Evolutionary conservation across 2,888 invertebrate species (phyloP).

Genomic region (Heliconius cydno): DNA sequence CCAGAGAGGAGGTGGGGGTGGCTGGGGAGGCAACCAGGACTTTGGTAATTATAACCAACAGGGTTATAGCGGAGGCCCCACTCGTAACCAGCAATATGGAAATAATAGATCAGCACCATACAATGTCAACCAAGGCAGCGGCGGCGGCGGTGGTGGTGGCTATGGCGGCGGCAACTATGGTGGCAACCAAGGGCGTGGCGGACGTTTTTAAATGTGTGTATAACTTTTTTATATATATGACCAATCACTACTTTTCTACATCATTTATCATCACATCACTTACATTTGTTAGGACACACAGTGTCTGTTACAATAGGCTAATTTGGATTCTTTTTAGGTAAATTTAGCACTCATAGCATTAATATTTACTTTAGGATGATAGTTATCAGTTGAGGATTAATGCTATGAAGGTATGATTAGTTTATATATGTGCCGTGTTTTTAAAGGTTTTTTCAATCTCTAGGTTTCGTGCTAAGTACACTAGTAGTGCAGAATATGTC

Average conservation of each 20-base stretch:
- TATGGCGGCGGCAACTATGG: slow-evolving; percentile 71
- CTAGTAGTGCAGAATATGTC: slow-evolving; percentile 81
- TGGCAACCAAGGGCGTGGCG: slow-evolving; percentile 65
- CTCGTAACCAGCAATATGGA: slow-evolving; percentile 89
- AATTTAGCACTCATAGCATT: slow-evolving; percentile 74
- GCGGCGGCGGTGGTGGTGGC: slow-evolving; percentile 73
- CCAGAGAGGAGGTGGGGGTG: slow-evolving; percentile 69
- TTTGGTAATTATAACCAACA: slow-evolving; percentile 93
- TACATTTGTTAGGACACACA: slow-evolving; percentile 36
- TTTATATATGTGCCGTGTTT: slow-evolving; percentile 59
- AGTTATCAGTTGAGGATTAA: slow-evolving; percentile 70
- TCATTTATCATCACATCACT: slow-evolving; percentile 38
- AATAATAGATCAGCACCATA: slow-evolving; percentile 88
- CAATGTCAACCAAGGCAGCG: slow-evolving; percentile 86
- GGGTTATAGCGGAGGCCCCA: slow-evolving; percentile 93
- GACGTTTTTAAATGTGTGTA: slow-evolving; percentile 71
- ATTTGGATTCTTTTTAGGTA: slow-evolving; percentile 37
- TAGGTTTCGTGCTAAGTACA: slow-evolving; percentile 84
- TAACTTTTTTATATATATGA: slow-evolving; percentile 38
- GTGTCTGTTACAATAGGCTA: slow-evolving; percentile 33
- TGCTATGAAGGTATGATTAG: slow-evolving; percentile 76
- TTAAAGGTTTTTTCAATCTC: slow-evolving; percentile 82
- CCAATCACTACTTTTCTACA: slow-evolving; percentile 20
- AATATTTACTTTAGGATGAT: slow-evolving; percentile 62
- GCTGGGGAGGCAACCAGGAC: slow-evolving; percentile 84